Percentiles rank a stretch among this genome's conserved stretches.
These are phyloP conservation scores for Lepidurus couesii DNA, from an alignment of 1,140 invertebrate species.

Conservation along the genomic window DNA sequence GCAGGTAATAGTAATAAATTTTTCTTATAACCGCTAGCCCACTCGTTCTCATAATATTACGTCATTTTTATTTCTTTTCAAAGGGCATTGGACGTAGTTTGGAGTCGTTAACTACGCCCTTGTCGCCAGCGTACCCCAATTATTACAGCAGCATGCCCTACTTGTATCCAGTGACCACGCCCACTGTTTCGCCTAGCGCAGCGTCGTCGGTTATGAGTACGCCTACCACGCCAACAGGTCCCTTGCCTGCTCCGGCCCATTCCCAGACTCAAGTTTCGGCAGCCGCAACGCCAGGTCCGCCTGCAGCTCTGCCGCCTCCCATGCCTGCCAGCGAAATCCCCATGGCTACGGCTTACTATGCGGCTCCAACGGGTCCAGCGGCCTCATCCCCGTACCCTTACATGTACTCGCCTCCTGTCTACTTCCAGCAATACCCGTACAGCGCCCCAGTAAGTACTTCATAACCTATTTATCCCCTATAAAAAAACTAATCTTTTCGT, in stretches of 20 bases:
- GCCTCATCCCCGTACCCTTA: neutral
- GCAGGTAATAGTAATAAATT: constrained; percentile 47
- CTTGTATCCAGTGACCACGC: neutral
- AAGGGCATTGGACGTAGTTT: neutral
- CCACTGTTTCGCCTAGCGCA: neutral
- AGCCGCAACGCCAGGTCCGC: neutral
- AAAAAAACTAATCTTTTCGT: neutral
- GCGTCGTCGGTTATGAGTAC: neutral
- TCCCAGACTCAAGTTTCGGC: neutral
- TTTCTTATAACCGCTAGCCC: neutral
- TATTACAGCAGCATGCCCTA: constrained; percentile 3
- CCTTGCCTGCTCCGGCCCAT: neutral
- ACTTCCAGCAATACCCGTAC: constrained; percentile 5
- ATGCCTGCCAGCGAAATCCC: neutral
- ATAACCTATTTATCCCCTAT: neutral
- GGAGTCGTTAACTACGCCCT: neutral
- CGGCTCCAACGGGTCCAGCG: neutral
- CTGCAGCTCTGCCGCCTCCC: neutral
- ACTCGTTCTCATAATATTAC: neutral
- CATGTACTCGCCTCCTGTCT: neutral
- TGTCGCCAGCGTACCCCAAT: neutral
- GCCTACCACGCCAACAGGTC: neutral
- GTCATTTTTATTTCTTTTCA: neutral
- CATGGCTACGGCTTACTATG: neutral
- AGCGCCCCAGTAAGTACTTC: neutral